phyloP scores from a whole-genome alignment of 92 coral and sea anemone genomes.

The Anthopleura xanthogrammica region DNA sequence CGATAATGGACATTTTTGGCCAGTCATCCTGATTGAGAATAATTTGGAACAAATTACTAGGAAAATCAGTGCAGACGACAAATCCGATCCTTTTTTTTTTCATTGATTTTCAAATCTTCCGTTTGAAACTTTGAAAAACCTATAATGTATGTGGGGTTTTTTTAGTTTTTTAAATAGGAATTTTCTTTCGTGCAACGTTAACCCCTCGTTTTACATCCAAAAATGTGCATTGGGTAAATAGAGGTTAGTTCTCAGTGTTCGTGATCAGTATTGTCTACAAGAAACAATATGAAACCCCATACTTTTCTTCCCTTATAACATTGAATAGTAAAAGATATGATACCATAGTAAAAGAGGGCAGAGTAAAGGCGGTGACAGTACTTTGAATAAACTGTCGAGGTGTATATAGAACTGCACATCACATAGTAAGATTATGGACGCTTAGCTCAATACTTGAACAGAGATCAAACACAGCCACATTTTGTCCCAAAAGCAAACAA shows the following conservation, averaged over 20 bases:
- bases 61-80: too few relatives aligned
- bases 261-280: background rate
- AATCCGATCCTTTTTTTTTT: too few relatives aligned
- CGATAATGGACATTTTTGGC: too few relatives aligned
- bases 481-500: background rate
- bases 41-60: too few relatives aligned
- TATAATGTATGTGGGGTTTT: background rate
- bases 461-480: background rate
- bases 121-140: too few relatives aligned
- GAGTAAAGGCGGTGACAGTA: conserved; percentile 9
- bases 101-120: too few relatives aligned
- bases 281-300: background rate
- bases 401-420: background rate
- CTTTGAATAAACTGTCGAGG: background rate
- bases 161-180: background rate
- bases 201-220: background rate
- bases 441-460: background rate
- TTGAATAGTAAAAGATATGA: conserved; percentile 6
- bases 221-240: background rate
- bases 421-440: background rate
- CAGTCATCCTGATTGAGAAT: too few relatives aligned
- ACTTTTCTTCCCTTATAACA: conserved; percentile 18
- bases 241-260: background rate
- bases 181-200: background rate
- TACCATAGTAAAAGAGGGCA: conserved; percentile 14